These are phyloP conservation scores for Tachuris rubrigastra DNA, from an alignment of 2,113 vertebrate genomes.

Conservation along the genomic window DNA sequence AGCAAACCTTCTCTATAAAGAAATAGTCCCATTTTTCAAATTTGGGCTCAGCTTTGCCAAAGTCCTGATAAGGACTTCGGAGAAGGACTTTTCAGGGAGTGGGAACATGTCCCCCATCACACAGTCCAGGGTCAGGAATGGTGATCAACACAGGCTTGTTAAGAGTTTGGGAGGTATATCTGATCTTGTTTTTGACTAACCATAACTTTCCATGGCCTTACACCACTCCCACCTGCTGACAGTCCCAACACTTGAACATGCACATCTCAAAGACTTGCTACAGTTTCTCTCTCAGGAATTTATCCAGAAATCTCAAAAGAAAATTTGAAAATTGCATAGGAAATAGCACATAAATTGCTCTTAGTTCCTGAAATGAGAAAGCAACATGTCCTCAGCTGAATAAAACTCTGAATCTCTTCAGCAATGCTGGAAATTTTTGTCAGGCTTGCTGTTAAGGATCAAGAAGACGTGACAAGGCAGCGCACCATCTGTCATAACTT, in stretches of 20 bases:
- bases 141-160: background rate
- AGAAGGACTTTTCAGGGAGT: background rate
- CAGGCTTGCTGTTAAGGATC: background rate
- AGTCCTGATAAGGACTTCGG: background rate
- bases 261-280: background rate
- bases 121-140: background rate
- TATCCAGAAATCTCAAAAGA: background rate
- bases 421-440: background rate
- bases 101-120: background rate
- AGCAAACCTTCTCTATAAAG: background rate
- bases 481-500: background rate
- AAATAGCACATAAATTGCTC: background rate
- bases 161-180: background rate
- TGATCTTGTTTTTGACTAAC: background rate
- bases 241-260: background rate
- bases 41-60: background rate
- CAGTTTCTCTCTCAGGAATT: background rate
- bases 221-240: background rate
- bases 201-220: background rate
- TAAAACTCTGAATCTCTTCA: background rate
- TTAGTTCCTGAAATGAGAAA: background rate
- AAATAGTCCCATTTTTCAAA: background rate
- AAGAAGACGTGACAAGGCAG: background rate
- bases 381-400: fast-evolving
- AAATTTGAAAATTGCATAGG: background rate